Percentiles rank a stretch among this genome's conserved stretches.
These are phyloP conservation scores for Teleogryllus occipitalis DNA, from an alignment of 1,140 invertebrate genomes.

Conservation along the genomic window DNA sequence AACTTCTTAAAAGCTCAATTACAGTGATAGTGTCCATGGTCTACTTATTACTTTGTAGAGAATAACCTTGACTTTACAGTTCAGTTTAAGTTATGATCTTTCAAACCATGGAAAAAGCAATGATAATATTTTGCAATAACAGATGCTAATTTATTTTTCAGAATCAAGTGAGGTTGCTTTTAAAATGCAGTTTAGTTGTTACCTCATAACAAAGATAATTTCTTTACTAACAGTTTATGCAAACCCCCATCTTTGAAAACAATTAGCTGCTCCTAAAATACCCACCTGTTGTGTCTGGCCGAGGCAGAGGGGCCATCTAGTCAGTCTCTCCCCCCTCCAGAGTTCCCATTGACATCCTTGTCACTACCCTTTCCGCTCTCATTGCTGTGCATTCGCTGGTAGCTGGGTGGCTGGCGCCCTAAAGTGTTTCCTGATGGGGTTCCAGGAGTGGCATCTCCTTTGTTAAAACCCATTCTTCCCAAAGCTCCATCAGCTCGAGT, in stretches of 20 bases:
- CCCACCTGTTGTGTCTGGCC: constrained; percentile 21
- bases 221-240: background rate
- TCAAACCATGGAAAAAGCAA: too few relatives aligned
- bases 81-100: too few relatives aligned
- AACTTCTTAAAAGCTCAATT: too few relatives aligned
- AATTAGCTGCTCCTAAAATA: background rate
- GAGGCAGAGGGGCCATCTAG: constrained; percentile 49
- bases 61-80: too few relatives aligned
- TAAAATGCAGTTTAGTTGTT: background rate
- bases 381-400: constrained; percentile 77
- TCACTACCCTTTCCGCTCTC: constrained; percentile 59
- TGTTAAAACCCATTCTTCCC: constrained; percentile 36
- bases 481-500: constrained; percentile 29
- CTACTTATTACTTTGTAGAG: too few relatives aligned
- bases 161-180: background rate
- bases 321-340: constrained; percentile 45
- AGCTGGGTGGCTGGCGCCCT: constrained; percentile 55
- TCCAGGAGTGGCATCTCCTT: constrained; percentile 51
- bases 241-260: background rate
- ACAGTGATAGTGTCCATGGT: too few relatives aligned
- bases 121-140: too few relatives aligned
- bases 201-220: background rate
- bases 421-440: constrained; percentile 52
- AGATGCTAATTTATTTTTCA: too few relatives aligned
- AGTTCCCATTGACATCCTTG: constrained; percentile 47